Base-by-base conservation (phyloP, 2,797 vertebrate genomes). In the Harpagifer antarcticus region DNA sequence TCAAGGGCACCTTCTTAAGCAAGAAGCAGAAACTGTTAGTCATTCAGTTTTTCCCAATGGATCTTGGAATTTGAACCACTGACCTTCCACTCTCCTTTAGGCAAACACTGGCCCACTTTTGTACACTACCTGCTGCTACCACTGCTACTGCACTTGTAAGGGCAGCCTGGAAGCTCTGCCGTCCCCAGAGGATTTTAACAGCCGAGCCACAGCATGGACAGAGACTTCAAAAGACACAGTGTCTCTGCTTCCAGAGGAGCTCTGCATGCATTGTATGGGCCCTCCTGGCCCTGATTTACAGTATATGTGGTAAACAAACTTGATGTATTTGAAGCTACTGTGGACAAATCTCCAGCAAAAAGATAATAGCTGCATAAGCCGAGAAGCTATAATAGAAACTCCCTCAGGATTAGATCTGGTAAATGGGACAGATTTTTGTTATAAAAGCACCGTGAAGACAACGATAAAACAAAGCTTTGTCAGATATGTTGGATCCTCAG, bases 61-160 rank as follows among this genome's bases (percentile, higher is more conserved):
- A 17, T 19, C 40, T 33, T 48, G 44, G 67, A 72, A 81, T 70
- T 70, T 81, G 82, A 88, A 84, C 84, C 72, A 4, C 16, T 88
- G 78, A 90, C 88, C 75, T 74, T 79, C 74, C 66, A 17, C 84
- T 83, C 52, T 71, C 86, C 89, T 88, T 68, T 43, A 78, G 88
- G 88, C 88, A 49, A 82, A 79, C 79, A 45, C 75, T 80, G 86
- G 33, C 83, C 85, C 76, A 87, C 76, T 86, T 89, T 81, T 83
- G 56, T 68, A 58, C 49, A 58, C 63, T 48, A 44, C 68, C 53
- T 77, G 47, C 54, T 31, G 58, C 63, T 16, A 27, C 63, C n/a
- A 33, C 72, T 60, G 48, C 53, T 70, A 14, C 62, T 61, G 17
- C 59, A 58, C 75, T 74, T 44, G 31, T 80, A 47, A 12, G 71